Base-by-base conservation (phyloP, 2,888 invertebrate species). In the Callimorpha dominula region DNA sequence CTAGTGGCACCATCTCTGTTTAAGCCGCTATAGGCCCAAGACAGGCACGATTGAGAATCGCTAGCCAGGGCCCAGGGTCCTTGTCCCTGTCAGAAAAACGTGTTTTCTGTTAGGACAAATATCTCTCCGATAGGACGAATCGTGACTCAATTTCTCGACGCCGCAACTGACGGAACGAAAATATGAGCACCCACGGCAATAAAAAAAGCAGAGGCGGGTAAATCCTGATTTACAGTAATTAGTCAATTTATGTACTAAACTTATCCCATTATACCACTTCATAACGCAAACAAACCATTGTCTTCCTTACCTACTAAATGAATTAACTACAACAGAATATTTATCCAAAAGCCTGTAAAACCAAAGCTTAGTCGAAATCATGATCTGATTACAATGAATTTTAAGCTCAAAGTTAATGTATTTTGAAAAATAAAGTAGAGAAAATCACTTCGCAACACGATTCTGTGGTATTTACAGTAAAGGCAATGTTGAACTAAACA, bases 401-500 rank as follows among this genome's bases (percentile, higher is more conserved):
- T 67, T 57, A 80, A 73, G 77, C 71, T 73, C 60, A 72, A 60
- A 66, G 68, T 71, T 71, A 11, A 63, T 52, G 68, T 62, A 62
- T 70, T 80, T 70, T 70, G 52, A 46, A 70, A 69, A 76, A 80
- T 71, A 78, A 82, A 69, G 67, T 65, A 50, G 67, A 66, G 57
- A 70, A 73, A 81, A 73, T 80, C 70, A 78, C 31, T 60, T 68
- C 60, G 20, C 57, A 68, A 43, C n/a, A 11, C 57, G 17, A 14
- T 52, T n/a, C 20, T 65, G 81, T 75, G 74, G 74, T 81, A 73
- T 75, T 81, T 73, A 81, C 73, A 78, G 76, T 78, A 71, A 78
- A 83, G 72, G 70, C 81, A 78, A 83, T 83, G 79, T 74, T 60
- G 60, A 60, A 60, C 73, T 74, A 68, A 78, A 76, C 78, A 80